phyloP scores from a whole-genome alignment of 2,113 vertebrate genomes.

The Vanacampus margaritifer region DNA sequence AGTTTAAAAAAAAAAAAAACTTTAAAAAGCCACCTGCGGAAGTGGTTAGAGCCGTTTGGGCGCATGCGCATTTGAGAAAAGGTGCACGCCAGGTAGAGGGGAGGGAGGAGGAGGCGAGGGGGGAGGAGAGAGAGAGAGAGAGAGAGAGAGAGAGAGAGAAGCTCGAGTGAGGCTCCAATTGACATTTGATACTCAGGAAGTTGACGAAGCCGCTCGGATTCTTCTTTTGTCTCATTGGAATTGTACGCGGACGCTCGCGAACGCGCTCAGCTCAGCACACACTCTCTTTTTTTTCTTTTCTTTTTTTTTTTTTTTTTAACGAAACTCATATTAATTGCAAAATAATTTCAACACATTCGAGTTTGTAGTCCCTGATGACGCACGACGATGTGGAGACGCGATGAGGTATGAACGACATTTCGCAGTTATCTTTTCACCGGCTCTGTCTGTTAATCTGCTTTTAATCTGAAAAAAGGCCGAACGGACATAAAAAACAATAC shows the following conservation, averaged over 20 bases:
- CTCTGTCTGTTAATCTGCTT: neutral
- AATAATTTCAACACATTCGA: neutral
- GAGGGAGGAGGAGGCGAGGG: constrained; percentile 12
- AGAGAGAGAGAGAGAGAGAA: neutral
- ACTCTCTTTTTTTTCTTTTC: neutral
- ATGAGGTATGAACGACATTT: constrained; percentile 48
- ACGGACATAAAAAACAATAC: no score
- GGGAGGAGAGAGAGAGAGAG: neutral
- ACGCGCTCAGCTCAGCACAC: neutral
- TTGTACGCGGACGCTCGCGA: constrained; percentile 44
- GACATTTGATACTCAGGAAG: constrained; percentile 87
- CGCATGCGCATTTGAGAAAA: constrained; percentile 47
- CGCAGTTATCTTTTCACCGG: neutral
- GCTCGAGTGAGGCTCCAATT: constrained; percentile 28
- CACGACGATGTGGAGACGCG: constrained; percentile 32
- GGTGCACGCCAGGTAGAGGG: constrained; percentile 46
- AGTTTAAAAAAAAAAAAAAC: neutral
- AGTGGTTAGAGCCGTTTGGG: neutral
- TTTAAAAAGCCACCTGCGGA: no score
- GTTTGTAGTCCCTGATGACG: constrained; percentile 28
- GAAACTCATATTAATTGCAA: neutral
- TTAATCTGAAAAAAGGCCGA: neutral
- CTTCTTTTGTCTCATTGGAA: constrained; percentile 78
- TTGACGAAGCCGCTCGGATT: constrained; percentile 72
- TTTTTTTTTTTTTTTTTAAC: neutral